phyloP scores from a whole-genome alignment of 2,888 invertebrate genomes.

The Callinectes sapidus region DNA sequence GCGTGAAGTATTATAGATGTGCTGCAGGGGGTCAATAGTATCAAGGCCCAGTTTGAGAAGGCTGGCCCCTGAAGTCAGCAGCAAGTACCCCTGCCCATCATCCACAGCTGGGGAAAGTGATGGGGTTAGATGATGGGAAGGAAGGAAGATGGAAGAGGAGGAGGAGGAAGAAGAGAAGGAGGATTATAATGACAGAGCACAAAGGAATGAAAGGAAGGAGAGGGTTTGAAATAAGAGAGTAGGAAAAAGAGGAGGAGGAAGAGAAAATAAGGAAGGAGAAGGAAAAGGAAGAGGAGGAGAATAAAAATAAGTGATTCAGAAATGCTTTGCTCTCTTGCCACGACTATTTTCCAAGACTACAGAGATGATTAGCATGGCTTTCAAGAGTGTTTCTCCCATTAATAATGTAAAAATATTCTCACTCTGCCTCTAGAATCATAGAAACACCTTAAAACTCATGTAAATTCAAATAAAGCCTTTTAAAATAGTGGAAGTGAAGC shows the following conservation, averaged over 20 bases:
- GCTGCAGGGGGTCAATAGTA: conserved; percentile 83
- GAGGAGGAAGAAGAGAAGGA: neutral
- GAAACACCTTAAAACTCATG: no score
- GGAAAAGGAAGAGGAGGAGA: neutral
- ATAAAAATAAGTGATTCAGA: no score
- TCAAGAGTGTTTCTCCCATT: no score
- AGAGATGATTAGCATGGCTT: no score
- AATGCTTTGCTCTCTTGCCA: no score
- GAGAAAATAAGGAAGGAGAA: neutral
- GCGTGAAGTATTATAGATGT: conserved; percentile 80
- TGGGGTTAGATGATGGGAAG: neutral
- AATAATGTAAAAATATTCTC: no score
- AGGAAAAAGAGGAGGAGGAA: neutral
- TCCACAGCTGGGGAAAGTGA: conserved; percentile 47
- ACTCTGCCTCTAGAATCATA: no score
- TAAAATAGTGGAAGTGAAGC: no score
- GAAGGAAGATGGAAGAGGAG: neutral
- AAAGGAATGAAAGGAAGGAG: neutral
- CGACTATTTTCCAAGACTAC: no score
- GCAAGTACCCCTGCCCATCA: conserved; percentile 67
- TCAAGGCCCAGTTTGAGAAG: conserved; percentile 82
- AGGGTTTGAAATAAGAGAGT: neutral
- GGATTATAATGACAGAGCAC: neutral
- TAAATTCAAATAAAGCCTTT: no score
- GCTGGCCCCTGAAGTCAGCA: conserved; percentile 62